Evolutionary conservation across 2,113 vertebrate genomes (phyloP).

Genomic region (Riparia riparia): DNA sequence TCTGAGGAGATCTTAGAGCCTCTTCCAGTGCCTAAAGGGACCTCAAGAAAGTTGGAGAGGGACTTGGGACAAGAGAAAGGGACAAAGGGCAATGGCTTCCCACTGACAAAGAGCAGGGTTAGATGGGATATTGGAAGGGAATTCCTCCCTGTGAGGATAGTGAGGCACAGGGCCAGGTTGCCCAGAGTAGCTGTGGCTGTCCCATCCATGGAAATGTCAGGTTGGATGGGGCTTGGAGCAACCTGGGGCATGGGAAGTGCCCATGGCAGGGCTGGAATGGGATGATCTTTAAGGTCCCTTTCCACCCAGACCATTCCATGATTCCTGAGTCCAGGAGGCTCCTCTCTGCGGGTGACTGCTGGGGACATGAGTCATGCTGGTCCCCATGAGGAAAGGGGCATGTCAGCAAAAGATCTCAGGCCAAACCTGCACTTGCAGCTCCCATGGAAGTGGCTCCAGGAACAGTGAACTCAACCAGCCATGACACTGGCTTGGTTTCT

Average conservation of each 20-base stretch:
- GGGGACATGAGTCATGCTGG: rapidly evolving
- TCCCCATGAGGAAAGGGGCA: neutral
- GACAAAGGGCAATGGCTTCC: neutral
- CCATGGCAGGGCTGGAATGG: neutral
- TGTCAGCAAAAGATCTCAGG: neutral
- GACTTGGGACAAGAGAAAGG: neutral
- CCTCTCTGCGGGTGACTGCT: neutral
- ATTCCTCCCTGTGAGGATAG: neutral
- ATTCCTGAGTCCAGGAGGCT: neutral
- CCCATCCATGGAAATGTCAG: neutral
- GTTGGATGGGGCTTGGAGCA: rapidly evolving
- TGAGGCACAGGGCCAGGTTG: neutral
- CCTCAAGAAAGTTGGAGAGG: neutral
- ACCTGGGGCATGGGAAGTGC: neutral
- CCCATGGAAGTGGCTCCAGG: neutral
- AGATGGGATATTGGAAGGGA: neutral
- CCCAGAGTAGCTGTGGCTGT: neutral
- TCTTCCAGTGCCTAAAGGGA: neutral
- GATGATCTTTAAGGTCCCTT: neutral
- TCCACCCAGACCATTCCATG: neutral
- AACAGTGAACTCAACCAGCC: neutral
- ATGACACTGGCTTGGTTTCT: rapidly evolving
- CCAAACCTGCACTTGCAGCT: neutral
- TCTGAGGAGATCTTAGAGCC: neutral
- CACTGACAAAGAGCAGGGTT: neutral